phyloP scores from a whole-genome alignment of 1,140 invertebrate species.

The Eubasilissa regina region DNA sequence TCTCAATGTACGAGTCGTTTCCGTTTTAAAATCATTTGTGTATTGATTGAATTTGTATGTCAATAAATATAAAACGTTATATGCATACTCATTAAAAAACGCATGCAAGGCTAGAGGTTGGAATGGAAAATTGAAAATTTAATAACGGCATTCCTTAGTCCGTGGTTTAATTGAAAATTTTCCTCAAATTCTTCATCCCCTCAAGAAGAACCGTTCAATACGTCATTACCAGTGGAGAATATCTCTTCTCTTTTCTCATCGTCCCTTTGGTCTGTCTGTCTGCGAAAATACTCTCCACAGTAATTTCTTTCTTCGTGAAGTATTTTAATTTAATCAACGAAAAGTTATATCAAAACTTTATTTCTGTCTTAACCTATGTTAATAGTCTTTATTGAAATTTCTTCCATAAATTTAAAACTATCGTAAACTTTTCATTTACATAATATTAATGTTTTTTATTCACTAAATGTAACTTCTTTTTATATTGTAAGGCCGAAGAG shows the following conservation, averaged over 20 bases:
- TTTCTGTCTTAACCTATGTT: background rate
- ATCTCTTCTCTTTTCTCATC: constrained; percentile 14
- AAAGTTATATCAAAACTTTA: background rate
- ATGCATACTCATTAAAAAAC: background rate
- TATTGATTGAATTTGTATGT: no score
- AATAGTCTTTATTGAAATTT: no score
- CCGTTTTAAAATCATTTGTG: no score
- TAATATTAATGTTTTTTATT: background rate
- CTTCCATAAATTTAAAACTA: no score
- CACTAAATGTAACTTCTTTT: no score
- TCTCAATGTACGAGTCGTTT: no score
- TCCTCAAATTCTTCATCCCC: constrained; percentile 31
- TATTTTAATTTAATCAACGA: constrained; percentile 12
- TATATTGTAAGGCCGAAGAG: background rate
- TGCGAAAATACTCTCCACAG: constrained; percentile 11
- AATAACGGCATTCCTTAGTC: constrained; percentile 33
- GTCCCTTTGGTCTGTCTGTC: background rate
- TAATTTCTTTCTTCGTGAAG: background rate
- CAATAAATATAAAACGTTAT: no score
- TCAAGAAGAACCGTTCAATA: constrained; percentile 10
- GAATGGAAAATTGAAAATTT: constrained; percentile 21
- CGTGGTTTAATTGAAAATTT: constrained; percentile 42
- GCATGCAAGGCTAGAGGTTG: background rate
- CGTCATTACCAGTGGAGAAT: constrained; percentile 41
- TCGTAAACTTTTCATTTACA: no score